Base-by-base conservation (phyloP, 2,797 vertebrate genomes). In the Acrossocheilus fasciatus region DNA sequence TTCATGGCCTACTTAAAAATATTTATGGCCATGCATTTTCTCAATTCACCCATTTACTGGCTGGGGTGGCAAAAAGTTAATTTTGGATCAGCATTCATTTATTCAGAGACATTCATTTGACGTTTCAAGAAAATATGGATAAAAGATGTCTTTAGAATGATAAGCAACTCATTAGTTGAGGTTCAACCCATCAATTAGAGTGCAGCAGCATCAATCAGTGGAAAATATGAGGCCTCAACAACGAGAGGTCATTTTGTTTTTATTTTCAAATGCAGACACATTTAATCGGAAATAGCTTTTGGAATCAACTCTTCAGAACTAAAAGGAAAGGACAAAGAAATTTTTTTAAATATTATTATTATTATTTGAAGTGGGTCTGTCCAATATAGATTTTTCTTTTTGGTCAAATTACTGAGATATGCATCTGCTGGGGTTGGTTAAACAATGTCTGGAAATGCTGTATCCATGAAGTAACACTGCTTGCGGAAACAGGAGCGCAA, bases 361-460 rank as follows among this genome's bases (percentile, higher is more conserved):
- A 59, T 39, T 45, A 26, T n/a, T 80, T 47, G 2, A 64, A 64
- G 39, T 47, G 17, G 47, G 39, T 73, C 9, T 15, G 26, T 88
- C 80, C 86, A 85, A 77, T 89, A 76, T 88, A 89, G 85, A 86
- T 83, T 90, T 85, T 89, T 83, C 62, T 43, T 64, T 68, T 81
- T 68, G 52, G 90, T 89, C 85, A 90, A 89, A 68, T 89, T 74
- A 87, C 87, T 66, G 83, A 15, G 20, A 89, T 91, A 87, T 82
- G 81, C 6, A 18, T 91, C 89, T 81, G 84, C 70, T 45, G 83
- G 86, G 91, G 69, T 92, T 87, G 88, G 90, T 92, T 87, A 93
- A 94, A 92, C 91, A 82, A 90, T 84, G 88, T 89, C 91, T 92
- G 88, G 91, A 88, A 90, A 91, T 82, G 89, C 88, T 90, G 90